Evolutionary conservation across 2,888 invertebrate species (phyloP).

Genomic region (Tenthredo distinguenda): DNA sequence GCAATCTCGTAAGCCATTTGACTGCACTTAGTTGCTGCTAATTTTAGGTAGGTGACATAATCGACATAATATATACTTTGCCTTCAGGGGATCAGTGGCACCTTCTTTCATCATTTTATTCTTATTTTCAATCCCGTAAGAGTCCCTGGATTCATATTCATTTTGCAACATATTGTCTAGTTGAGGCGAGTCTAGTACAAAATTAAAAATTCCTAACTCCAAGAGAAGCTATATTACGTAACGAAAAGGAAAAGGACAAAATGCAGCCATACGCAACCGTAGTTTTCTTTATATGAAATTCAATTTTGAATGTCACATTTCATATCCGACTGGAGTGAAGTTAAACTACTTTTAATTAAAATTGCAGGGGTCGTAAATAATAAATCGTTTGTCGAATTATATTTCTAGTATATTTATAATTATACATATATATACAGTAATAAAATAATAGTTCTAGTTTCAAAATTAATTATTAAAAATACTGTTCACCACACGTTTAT

Average conservation of each 20-base stretch:
- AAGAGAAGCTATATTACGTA: not conserved
- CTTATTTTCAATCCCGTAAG: not conserved
- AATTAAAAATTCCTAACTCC: not conserved
- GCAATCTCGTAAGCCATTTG: constrained; percentile 20
- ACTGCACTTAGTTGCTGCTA: constrained; percentile 1
- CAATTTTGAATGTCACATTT: not conserved
- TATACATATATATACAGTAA: constrained; percentile 8
- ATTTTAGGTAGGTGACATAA: not conserved
- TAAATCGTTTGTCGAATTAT: not conserved
- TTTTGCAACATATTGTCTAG: not conserved
- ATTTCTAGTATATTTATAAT: not conserved
- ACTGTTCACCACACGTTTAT: constrained; percentile 29
- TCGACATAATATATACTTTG: not conserved
- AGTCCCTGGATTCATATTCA: not conserved
- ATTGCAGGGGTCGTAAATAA: not conserved
- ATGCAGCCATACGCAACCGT: not conserved
- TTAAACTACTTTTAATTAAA: not conserved
- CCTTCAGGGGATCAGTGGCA: not conserved
- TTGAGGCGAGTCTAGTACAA: not conserved
- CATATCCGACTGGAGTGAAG: not conserved
- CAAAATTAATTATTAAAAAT: constrained; percentile 30
- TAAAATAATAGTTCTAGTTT: constrained; percentile 23
- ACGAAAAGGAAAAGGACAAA: not conserved
- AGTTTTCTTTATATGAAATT: not conserved
- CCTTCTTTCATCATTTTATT: not conserved